Evolutionary conservation across 2,888 invertebrate species (phyloP), one percentile per base, ranked within the genome.

Genomic region (Agrotis segetum): DNA sequence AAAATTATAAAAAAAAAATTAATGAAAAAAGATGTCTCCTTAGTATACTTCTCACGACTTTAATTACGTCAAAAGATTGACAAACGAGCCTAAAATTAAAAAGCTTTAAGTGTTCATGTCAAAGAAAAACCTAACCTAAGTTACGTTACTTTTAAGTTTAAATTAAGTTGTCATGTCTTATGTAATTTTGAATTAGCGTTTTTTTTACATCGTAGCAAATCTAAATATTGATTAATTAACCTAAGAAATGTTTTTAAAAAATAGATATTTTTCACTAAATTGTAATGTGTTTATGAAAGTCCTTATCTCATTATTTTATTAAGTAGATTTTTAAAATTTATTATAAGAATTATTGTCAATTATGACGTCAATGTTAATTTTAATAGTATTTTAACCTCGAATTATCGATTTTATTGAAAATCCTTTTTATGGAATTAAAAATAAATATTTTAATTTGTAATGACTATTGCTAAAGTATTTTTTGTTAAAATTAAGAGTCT

Each of bases 91-190:
- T 94, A 94, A 93, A 93, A 91, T 89, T 85, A 79, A 74, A 89
- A 93, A 95, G 95, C 95, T 95, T 95, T 95, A 95, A 95, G 85
- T 88, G 88, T 90, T 87, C 82, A 93, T 93, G 91, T 95, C 95
- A 95, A 95, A 95, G 95, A 94, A 88, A 85, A 84, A 77, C 53
- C 56, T 63, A 74, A 74, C 55, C 63, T 79, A 68, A 81, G 70
- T 56, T 79, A 67, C 19, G 24, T 63, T 60, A 66, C 13, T 19
- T 60, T 61, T 65, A 83, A 55, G 53, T 72, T 61, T 34, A 56
- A 71, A 62, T 56, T 67, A 72, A 60, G 59, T 76, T 67, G 52
- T 72, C 40, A 16, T 71, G 62, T 55, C 16, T 50, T 40, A 59
- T 16, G 47, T 60, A 66, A 49, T 59, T 71, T 67, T 66, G 40